These are phyloP conservation scores for Diadegma fenestrale DNA, from an alignment of 2,888 invertebrate genomes.

Conservation along the genomic window DNA sequence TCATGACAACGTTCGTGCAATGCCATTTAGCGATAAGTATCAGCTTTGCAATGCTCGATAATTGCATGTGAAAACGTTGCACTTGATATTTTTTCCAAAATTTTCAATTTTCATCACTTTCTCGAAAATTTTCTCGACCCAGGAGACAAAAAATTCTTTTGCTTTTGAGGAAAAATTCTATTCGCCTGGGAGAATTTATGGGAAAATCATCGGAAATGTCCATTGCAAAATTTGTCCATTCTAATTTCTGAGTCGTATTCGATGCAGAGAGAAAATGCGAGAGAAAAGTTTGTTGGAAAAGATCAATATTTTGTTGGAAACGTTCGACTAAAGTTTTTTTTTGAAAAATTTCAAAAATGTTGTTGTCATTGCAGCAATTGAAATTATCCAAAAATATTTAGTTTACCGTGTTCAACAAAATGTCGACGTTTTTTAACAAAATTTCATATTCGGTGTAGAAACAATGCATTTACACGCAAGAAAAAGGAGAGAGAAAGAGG, in stretches of 20 bases:
- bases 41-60: not conserved
- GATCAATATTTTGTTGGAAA: no score
- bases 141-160: no score
- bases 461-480: conserved; percentile 26
- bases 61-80: not conserved
- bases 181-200: not conserved
- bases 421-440: no score
- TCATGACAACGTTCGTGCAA: not conserved
- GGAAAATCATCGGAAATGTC: not conserved
- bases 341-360: no score
- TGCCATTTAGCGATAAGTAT: not conserved
- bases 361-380: no score
- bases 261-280: not conserved
- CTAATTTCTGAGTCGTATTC: not conserved
- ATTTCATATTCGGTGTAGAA: no score
- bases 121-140: not conserved
- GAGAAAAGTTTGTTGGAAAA: no score
- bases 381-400: no score
- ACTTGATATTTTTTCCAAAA: not conserved
- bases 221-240: not conserved
- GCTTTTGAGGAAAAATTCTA: not conserved
- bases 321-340: no score
- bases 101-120: not conserved
- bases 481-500: not conserved
- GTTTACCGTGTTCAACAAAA: no score